Evolutionary conservation across 2,888 invertebrate species (phyloP), one percentile per base, ranked within the genome.

Genomic region (Sarcophaga carnaria): DNA sequence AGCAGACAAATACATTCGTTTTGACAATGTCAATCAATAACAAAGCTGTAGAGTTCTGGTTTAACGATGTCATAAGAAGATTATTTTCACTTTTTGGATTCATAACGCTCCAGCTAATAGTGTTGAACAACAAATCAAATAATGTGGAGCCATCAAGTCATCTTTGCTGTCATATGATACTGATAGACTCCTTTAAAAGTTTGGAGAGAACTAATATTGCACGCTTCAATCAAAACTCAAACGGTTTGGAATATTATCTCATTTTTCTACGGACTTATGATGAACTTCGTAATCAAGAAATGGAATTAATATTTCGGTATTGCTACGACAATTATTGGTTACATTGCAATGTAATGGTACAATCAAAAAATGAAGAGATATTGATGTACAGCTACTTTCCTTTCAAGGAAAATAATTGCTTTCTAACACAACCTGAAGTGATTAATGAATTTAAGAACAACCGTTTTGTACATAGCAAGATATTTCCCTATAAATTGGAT

Each of bases 321-420:
- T 92, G 92, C 76, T 91, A 91, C 90, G 83, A 82, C 10, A 81
- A 91, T 54, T 90, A 90, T 64, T 87, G 91, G 22, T 91, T 91
- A 77, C 90, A 92, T 71, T 92, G 92, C 82, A 91, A 90, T 67
- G 70, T 92, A 2, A 91, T 90, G 75, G 88, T 91, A 54, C 91
- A 92, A 77, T 89, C 86, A 12, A 80, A 88, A 1, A 69, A 81
- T 2, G 91, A 90, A 0, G 90, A 91, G 8, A 88, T 92, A 8
- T 71, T 89, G 4, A 59, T 92, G 5, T 92, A 90, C 37, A 91
- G 90, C 1, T 92, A 92, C 76, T 89, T 87, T 62, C 92, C 92
- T 0, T 91, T 89, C 54, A 89, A 88, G 6, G 74, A 83, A 0
- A 75, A 69, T 0, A 83, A 85, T 12, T 91, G 91, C 22, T 88